Conservation (phyloP, 1,140 invertebrate species). For the Zaprionus inermis region DNA sequence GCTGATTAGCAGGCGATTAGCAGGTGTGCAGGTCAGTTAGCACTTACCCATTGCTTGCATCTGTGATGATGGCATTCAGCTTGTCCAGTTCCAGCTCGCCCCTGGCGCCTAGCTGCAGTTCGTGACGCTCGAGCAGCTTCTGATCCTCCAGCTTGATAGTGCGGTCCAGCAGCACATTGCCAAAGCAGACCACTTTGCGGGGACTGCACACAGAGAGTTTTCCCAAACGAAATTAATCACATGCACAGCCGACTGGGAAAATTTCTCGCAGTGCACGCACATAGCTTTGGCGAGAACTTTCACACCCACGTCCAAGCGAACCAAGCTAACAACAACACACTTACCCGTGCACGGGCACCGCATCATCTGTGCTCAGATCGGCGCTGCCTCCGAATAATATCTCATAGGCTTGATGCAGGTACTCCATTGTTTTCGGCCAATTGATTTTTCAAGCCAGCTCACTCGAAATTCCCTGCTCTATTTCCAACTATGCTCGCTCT, state of each 20-base stretch:
- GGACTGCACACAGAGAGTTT: slow-evolving; percentile 46
- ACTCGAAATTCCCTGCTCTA: slow-evolving; percentile 41
- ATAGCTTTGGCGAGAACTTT: slow-evolving; percentile 7
- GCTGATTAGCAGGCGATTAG: slow-evolving; percentile 16
- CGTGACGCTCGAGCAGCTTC: slow-evolving; percentile 58
- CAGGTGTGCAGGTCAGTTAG: slow-evolving; percentile 3
- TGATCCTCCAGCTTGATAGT: slow-evolving; percentile 59
- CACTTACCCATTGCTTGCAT: slow-evolving; percentile 61
- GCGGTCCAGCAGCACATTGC: slow-evolving; percentile 76
- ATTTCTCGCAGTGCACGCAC: slow-evolving; percentile 12
- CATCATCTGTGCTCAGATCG: slow-evolving; percentile 22
- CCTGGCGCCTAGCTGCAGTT: slow-evolving; percentile 70
- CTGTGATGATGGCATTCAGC: slow-evolving; percentile 55
- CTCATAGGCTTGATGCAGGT: slow-evolving; percentile 69
- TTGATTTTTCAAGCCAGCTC: slow-evolving; percentile 31
- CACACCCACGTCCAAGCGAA: slow-evolving; percentile 5
- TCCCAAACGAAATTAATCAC: neutral
- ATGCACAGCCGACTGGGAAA: neutral
- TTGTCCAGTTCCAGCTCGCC: slow-evolving; percentile 70
- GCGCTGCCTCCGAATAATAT: slow-evolving; percentile 60
- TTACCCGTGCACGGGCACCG: slow-evolving; percentile 55
- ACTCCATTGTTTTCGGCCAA: slow-evolving; percentile 75
- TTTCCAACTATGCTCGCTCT: slow-evolving; percentile 33
- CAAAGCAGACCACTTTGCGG: slow-evolving; percentile 78
- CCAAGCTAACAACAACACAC: slow-evolving; percentile 26